Evolutionary conservation across 2,888 invertebrate genomes (phyloP).

Genomic region (Uropetala carovei): DNA sequence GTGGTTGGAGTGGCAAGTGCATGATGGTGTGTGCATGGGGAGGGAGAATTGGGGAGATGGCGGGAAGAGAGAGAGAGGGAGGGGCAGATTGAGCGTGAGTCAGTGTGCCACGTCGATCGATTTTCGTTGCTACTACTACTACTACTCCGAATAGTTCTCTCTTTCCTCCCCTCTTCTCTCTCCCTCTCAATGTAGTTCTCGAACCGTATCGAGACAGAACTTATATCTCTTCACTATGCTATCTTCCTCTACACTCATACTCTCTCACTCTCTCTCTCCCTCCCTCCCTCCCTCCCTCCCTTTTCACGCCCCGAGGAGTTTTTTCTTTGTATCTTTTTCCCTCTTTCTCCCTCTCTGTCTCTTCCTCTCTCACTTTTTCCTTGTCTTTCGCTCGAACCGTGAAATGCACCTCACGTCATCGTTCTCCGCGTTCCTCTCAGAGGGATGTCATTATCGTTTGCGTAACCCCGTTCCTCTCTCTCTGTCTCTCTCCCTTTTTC

Average conservation of each 20-base stretch:
- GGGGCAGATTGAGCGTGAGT: constrained; percentile 41
- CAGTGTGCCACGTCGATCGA: constrained; percentile 51
- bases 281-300: neutral
- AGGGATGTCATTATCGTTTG: constrained; percentile 22
- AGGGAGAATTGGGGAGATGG: neutral
- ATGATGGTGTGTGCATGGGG: no score
- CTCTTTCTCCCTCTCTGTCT: neutral
- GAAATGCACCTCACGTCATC: constrained; percentile 29
- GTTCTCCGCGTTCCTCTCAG: neutral
- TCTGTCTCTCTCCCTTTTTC: no score
- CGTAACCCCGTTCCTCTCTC: neutral
- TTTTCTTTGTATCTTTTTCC: neutral
- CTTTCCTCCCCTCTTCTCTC: neutral
- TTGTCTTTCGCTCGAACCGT: neutral
- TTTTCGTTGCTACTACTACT: neutral
- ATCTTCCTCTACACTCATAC: no score
- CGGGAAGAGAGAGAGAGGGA: neutral
- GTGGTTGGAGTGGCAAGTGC: no score
- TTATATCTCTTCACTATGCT: neutral
- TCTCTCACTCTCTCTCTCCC: neutral
- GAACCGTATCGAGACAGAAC: neutral
- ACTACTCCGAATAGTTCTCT: neutral
- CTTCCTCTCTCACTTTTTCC: neutral
- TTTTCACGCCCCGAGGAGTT: neutral
- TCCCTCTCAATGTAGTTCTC: neutral